Base-by-base conservation (phyloP, 2,113 vertebrate species). In the Elgaria multicarinata region DNA sequence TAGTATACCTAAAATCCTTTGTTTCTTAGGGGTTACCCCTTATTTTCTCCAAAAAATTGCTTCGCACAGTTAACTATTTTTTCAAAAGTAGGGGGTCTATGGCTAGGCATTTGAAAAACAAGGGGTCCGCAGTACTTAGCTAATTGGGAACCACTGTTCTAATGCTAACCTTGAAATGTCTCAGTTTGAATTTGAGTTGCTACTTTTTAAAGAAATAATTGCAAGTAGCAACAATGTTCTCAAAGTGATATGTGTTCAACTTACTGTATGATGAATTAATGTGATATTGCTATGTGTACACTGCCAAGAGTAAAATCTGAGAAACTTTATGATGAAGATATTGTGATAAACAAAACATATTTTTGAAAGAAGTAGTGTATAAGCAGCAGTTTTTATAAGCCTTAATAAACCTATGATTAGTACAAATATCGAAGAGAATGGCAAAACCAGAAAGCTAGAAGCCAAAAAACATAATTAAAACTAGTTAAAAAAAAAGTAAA, bases 311-410 rank as follows among this genome's bases (percentile, higher is more conserved):
- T 78, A 93, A 94, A 93, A 90, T 89, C 87, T 93, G 75, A 80
- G 13, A 90, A 92, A 93, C 79, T 89, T 91, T 92, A 92, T 86
- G 89, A 88, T 86, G 55, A 86, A 94, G 94, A 92, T 87, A 90
- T 22, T 90, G 7, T 89, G 79, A 87, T 53, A 36, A 86, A 89
- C 86, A 90, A n/a, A 20, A 91, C 88, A 53, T 55, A 84, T 83
- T 93, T 93, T 92, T 83, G 16, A 89, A 83, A 22, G 91, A 89
- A 67, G 85, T 86, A 10, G 31, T 94, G 81, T 83, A 91, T 94
- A 95, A 86, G 50, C 91, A 93, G 78, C 78, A 92, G 88, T 72
- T 90, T 86, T 85, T 80, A 86, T 77, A 94, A 64, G 26, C 46
- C 92, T 72, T 93, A 86, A 90, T 67, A 80, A 83, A 77, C 79